Evolutionary conservation across 2,113 vertebrate genomes (phyloP), one percentile per base, ranked within the genome.

Genomic region (Leiothrix lutea): DNA sequence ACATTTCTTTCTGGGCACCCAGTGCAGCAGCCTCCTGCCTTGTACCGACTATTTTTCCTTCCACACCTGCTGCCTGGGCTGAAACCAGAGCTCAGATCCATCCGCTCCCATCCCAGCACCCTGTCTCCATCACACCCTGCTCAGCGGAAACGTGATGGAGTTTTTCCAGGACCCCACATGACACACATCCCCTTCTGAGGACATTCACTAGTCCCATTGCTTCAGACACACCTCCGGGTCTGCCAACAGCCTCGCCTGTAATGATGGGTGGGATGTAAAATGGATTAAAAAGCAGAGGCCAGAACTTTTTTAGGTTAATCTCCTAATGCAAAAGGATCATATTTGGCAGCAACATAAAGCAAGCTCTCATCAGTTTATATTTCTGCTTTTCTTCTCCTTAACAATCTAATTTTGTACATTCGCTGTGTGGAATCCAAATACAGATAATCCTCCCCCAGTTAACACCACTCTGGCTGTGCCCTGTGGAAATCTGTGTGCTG

Each of bases 321-420:
- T 96, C 67, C 80, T 92, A 80, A 73, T 83, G 88, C 85, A 80
- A 57, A 86, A 80, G 88, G 90, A 86, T 88, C 18, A 1, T 50
- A 35, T 82, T 93, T 95, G 95, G 88, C 88, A 95, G 85, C 45
- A 53, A 28, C 70, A 17, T 18, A 72, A 93, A 88, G 66, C 65
- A 74, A 95, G 54, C 21, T 73, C 85, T 96, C 90, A 73, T 70
- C 71, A 29, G 74, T 65, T 91, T 88, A 5, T 77, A 66, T 80
- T 90, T 82, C 94, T 95, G 82, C 47, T 54, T 81, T 92, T 91
- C 83, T 94, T 95, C 60, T 56, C 42, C 86, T 82, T 85, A 90
- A 72, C 74, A 45, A 38, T 57, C 79, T 92, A 57, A 82, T 92
- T 88, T 61, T 77, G 40, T 48, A 53, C 11, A 4, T 83, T 83